phyloP scores from a whole-genome alignment of 2,888 invertebrate species.

The Nysson spinosus region DNA sequence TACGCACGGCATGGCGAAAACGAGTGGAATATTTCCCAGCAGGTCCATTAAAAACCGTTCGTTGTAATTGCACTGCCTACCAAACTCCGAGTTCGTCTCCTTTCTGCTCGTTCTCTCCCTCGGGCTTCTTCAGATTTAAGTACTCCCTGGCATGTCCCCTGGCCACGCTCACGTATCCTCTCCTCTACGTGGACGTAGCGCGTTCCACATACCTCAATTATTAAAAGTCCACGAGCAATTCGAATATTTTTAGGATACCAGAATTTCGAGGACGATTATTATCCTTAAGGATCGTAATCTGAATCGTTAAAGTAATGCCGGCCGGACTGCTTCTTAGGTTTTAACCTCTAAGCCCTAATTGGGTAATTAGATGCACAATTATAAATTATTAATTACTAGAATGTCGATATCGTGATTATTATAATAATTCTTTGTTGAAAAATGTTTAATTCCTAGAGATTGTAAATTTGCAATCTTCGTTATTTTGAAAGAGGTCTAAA shows the following conservation, averaged over 20 bases:
- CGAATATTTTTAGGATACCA: constrained; percentile 9
- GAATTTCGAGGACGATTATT: constrained; percentile 6
- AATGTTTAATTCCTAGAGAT: too few species aligned
- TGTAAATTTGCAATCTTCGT: too few species aligned
- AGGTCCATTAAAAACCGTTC: constrained; percentile 67
- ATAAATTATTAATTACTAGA: too few species aligned
- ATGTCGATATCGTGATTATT: too few species aligned
- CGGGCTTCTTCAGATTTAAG: constrained; percentile 65
- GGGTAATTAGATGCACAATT: too few species aligned
- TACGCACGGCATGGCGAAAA: constrained; percentile 66
- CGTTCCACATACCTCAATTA: constrained; percentile 44
- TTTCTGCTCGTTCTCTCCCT: constrained; percentile 39
- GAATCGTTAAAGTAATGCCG: too few species aligned
- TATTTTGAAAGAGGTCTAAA: too few species aligned
- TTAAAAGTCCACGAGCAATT: constrained; percentile 31
- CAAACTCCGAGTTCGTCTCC: constrained; percentile 53
- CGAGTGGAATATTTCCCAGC: constrained; percentile 68
- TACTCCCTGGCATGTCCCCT: constrained; percentile 58
- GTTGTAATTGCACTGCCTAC: constrained; percentile 65
- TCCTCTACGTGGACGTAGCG: constrained; percentile 19
- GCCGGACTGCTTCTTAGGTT: too few species aligned
- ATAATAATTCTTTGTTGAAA: too few species aligned
- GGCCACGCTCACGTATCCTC: constrained; percentile 63
- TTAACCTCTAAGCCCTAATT: too few species aligned
- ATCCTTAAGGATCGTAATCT: neutral